Evolutionary conservation across 2,888 invertebrate genomes (phyloP).

Genomic region (Metallyticus violacea): DNA sequence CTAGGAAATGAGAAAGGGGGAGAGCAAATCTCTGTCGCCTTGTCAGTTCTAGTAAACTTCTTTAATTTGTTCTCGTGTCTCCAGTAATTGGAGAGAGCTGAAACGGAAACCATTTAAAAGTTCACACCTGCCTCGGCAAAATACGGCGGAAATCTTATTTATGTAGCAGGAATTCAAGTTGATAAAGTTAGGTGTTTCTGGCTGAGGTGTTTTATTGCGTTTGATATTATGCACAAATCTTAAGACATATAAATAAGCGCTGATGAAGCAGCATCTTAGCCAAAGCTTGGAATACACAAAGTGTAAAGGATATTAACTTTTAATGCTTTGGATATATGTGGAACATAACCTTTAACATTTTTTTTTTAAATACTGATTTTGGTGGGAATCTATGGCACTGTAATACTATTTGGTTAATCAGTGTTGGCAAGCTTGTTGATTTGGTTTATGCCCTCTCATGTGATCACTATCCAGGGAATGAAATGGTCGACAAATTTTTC

Average conservation of each 20-base stretch:
- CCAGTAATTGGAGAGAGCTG: background rate
- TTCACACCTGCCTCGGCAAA: background rate
- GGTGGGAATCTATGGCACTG: too few relatives aligned
- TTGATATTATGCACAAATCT: background rate
- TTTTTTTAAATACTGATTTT: too few relatives aligned
- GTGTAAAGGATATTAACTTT: too few relatives aligned
- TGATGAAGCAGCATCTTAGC: background rate
- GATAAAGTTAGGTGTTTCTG: background rate
- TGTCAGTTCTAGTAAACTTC: background rate
- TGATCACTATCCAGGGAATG: too few relatives aligned
- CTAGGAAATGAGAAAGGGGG: background rate
- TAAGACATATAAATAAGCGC: background rate
- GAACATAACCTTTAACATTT: too few relatives aligned
- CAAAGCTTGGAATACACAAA: too few relatives aligned
- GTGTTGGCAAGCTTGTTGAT: too few relatives aligned
- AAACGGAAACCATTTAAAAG: background rate
- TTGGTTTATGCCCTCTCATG: too few relatives aligned
- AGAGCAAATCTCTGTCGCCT: background rate
- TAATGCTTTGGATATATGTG: too few relatives aligned
- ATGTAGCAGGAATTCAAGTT: background rate
- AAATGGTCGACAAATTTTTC: too few relatives aligned
- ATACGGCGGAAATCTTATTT: background rate
- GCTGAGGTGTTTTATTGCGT: background rate
- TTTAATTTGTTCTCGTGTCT: background rate
- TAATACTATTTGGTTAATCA: too few relatives aligned